phyloP scores from a whole-genome alignment of 2,888 invertebrate species.

The Coleophora flavipennella region DNA sequence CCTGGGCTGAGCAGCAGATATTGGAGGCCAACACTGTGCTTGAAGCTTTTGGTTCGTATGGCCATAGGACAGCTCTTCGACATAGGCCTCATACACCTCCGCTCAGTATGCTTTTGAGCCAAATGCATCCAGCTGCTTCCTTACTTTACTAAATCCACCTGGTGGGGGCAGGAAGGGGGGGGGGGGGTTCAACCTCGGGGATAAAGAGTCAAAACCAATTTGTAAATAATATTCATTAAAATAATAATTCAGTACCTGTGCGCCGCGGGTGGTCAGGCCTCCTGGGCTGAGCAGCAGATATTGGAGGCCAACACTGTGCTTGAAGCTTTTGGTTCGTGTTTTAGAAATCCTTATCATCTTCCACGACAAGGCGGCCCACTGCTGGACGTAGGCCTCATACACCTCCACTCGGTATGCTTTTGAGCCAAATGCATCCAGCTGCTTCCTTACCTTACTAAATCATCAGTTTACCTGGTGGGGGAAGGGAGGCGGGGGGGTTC shows the following conservation, averaged over 20 bases:
- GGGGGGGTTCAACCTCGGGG: no score
- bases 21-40: constrained; percentile 94
- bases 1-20: constrained; percentile 97
- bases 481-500: no score
- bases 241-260: constrained; percentile 93
- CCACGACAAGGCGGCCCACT: no score
- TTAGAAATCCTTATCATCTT: no score
- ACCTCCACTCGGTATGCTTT: background rate
- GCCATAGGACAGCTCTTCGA: background rate
- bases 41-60: constrained; percentile 87
- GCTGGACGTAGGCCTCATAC: no score
- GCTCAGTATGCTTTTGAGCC: background rate
- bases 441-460: background rate
- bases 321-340: constrained; percentile 88
- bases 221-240: no score
- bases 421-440: background rate
- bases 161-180: no score
- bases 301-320: constrained; percentile 94
- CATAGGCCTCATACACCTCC: no score
- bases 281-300: constrained; percentile 97
- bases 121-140: background rate
- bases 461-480: background rate
- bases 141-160: background rate
- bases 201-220: no score
- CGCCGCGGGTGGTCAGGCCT: constrained; percentile 81